A percentile compares a stretch with the other conserved stretches of the same genome.
These are phyloP conservation scores for Miniopterus natalensis DNA, from an alignment of 2,113 vertebrate species.

Conservation along the genomic window DNA sequence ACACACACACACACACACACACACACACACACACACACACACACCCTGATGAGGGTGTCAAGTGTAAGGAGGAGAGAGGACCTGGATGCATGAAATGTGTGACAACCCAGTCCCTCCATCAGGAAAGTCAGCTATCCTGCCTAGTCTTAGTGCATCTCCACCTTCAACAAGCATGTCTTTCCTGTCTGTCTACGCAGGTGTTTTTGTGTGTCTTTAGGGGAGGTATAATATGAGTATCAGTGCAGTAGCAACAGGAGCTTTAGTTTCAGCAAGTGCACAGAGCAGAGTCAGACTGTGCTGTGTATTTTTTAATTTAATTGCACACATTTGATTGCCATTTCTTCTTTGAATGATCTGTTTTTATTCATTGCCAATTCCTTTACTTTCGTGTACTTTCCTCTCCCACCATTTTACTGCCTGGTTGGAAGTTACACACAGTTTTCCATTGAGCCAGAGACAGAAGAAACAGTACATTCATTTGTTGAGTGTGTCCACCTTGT, in stretches of 20 bases:
- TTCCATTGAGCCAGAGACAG: background rate
- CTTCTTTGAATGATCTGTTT: background rate
- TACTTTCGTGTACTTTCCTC: background rate
- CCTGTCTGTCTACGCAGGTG: background rate
- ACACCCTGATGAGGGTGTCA: background rate
- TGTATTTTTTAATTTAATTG: no score
- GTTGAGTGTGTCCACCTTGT: background rate
- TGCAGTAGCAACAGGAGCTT: background rate
- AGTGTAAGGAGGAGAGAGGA: background rate
- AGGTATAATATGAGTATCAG: background rate
- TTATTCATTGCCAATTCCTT: slow-evolving; percentile 23
- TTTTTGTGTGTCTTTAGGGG: background rate
- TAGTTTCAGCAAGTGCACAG: background rate
- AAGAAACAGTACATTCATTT: slow-evolving; percentile 1
- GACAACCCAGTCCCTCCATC: background rate
- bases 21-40: background rate
- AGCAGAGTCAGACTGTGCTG: no score
- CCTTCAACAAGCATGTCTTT: background rate
- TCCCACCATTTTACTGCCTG: background rate
- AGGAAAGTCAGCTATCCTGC: background rate
- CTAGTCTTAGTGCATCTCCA: background rate
- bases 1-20: background rate
- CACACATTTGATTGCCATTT: slow-evolving; percentile 17
- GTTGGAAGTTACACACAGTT: background rate
- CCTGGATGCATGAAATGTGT: background rate